These are phyloP conservation scores for Chauna torquata DNA, from an alignment of 2,113 vertebrate species.

Conservation along the genomic window DNA sequence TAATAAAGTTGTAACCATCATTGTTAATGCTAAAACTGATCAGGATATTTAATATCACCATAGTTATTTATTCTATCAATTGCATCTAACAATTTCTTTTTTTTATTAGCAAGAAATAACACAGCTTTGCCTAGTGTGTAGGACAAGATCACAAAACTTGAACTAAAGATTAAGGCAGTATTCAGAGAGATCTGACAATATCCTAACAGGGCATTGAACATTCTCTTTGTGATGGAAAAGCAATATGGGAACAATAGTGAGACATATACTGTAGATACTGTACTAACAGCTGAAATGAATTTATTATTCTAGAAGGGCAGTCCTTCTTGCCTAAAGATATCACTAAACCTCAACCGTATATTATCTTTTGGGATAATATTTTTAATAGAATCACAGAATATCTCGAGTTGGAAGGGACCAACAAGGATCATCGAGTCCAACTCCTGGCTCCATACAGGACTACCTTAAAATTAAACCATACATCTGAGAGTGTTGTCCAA, in stretches of 20 bases:
- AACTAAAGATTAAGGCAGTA: background rate
- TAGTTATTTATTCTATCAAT: background rate
- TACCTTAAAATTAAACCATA: background rate
- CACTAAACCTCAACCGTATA: background rate
- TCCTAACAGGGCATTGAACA: background rate
- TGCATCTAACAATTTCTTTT: background rate
- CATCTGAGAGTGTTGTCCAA: background rate
- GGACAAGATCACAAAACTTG: background rate
- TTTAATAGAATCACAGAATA: background rate
- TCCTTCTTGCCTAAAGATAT: background rate
- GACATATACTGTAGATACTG: background rate
- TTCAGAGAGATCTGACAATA: background rate
- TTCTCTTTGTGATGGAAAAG: background rate
- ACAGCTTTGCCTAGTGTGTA: background rate
- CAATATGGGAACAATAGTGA: background rate
- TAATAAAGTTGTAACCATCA: background rate
- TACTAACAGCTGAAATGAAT: background rate
- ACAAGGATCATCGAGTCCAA: background rate
- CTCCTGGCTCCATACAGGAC: background rate
- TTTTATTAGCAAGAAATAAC: background rate
- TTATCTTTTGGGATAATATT: background rate
- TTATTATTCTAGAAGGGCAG: background rate
- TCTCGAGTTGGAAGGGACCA: background rate
- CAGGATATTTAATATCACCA: background rate
- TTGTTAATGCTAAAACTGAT: background rate